Evolutionary conservation across 1,140 invertebrate species (phyloP).

Genomic region (Heliconius hewitsoni): DNA sequence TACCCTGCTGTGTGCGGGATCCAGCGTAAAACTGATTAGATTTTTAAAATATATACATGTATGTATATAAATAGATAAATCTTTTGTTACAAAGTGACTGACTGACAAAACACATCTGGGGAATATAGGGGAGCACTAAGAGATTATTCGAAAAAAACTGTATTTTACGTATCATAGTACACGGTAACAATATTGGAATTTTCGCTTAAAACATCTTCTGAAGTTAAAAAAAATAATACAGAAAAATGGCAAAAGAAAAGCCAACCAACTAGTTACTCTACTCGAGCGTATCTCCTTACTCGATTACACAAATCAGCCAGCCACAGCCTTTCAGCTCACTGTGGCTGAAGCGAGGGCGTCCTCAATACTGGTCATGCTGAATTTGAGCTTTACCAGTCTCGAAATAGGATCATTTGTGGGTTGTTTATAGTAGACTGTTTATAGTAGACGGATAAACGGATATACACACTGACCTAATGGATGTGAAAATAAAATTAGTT

Average conservation of each 20-base stretch:
- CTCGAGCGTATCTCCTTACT: conserved; percentile 9
- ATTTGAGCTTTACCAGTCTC: conserved; percentile 21
- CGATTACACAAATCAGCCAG: conserved; percentile 24
- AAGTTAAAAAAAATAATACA: not conserved
- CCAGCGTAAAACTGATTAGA: too few species aligned
- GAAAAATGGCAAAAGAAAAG: not conserved
- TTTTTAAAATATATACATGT: too few species aligned
- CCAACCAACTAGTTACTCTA: conserved; percentile 16
- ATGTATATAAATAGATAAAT: not conserved
- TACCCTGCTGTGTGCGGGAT: too few species aligned
- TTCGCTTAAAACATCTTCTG: too few species aligned
- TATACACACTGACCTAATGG: not conserved
- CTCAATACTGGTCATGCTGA: conserved; percentile 16
- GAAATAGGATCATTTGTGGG: conserved; percentile 17
- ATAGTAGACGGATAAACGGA: not conserved
- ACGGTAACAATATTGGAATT: too few species aligned
- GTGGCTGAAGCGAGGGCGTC: not conserved
- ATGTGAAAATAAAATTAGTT: not conserved
- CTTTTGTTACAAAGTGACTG: not conserved
- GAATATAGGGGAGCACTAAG: too few species aligned
- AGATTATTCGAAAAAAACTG: too few species aligned
- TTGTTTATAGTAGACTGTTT: not conserved
- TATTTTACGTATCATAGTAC: too few species aligned
- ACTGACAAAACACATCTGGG: too few species aligned
- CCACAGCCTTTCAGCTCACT: conserved; percentile 12